These are phyloP conservation scores for Sebastes baramenuke DNA, from an alignment of 2,797 vertebrate genomes.

Conservation along the genomic window DNA sequence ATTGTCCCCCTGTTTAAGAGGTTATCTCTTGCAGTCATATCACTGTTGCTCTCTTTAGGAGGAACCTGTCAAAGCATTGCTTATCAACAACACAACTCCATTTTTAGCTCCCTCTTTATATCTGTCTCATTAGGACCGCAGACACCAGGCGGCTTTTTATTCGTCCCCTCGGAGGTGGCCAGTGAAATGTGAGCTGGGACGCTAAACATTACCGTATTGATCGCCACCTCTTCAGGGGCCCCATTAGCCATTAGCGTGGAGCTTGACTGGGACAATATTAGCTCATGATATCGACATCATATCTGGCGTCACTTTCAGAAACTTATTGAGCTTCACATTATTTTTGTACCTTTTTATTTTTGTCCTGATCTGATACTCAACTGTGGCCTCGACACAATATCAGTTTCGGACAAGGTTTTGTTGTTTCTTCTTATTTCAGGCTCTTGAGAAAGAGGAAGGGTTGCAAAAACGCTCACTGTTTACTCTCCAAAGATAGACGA, in stretches of 20 bases:
- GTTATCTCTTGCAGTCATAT: background rate
- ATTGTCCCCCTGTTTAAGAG: background rate
- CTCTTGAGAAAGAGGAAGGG: background rate
- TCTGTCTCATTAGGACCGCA: conserved; percentile 8
- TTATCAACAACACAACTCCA: conserved; percentile 13
- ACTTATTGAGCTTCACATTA: background rate
- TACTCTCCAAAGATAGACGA: background rate
- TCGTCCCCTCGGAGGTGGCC: conserved; percentile 1
- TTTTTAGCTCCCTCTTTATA: conserved; percentile 30
- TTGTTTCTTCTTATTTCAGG: background rate
- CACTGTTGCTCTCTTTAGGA: background rate
- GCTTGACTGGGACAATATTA: background rate
- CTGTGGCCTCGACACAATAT: background rate
- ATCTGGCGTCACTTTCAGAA: conserved; percentile 30
- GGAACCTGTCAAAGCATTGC: background rate
- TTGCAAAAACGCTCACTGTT: background rate
- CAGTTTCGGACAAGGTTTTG: background rate
- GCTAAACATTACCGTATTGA: conserved; percentile 50
- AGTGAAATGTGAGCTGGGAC: conserved; percentile 42
- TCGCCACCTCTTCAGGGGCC: conserved; percentile 32
- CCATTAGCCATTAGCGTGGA: conserved; percentile 47
- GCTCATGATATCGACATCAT: background rate
- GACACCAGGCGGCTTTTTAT: conserved; percentile 36
- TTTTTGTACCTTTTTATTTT: conserved; percentile 32
- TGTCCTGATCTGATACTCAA: background rate